Evolutionary conservation across 2,797 vertebrate genomes (phyloP).

Genomic region (Mareca strepera): DNA sequence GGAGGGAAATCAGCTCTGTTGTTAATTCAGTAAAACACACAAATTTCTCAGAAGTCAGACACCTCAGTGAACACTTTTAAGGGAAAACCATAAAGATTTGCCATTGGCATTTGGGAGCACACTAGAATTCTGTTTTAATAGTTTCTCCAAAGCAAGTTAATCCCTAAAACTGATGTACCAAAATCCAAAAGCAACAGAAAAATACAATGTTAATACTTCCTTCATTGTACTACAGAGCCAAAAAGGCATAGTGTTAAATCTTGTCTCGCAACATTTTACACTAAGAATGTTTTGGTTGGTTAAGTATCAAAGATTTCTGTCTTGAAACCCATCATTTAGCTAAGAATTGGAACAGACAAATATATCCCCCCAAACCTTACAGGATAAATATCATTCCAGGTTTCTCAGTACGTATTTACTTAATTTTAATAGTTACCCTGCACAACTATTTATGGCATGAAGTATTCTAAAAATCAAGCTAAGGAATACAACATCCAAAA

Average conservation of each 20-base stretch:
- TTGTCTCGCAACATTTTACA: not conserved
- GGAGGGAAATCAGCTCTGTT: not conserved
- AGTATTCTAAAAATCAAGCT: not conserved
- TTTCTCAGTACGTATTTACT: not conserved
- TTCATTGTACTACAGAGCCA: not conserved
- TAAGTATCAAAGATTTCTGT: not conserved
- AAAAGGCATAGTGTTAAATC: not conserved
- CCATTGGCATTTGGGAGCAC: not conserved
- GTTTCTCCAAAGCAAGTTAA: not conserved
- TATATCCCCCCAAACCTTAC: not conserved
- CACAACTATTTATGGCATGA: not conserved
- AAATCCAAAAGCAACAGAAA: not conserved
- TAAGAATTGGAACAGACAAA: not conserved
- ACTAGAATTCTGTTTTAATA: not conserved
- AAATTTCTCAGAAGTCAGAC: slow-evolving; percentile 21
- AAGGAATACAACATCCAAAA: not conserved
- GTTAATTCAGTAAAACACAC: slow-evolving; percentile 1
- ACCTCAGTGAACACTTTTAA: not conserved
- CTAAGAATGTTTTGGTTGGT: not conserved
- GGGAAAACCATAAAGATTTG: not conserved
- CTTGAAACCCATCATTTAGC: not conserved
- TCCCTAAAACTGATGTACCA: not conserved
- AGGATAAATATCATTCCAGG: not conserved
- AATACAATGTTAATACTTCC: not conserved
- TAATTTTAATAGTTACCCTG: not conserved